phyloP scores from a whole-genome alignment of 1,140 invertebrate species.

The Bombus picipes region DNA sequence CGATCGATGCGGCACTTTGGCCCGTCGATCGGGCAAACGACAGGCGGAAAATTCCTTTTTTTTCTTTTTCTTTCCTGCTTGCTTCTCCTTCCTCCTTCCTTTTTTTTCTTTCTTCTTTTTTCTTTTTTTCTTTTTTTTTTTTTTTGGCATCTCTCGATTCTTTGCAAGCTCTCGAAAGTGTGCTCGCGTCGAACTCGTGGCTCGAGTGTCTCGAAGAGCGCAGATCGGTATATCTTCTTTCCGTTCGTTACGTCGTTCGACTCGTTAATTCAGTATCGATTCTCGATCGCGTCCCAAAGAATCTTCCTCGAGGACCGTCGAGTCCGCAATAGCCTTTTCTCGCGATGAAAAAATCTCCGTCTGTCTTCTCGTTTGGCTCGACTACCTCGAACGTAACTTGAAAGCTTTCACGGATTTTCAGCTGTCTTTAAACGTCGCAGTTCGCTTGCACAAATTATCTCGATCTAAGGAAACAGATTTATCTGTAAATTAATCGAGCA shows the following conservation, averaged over 20 bases:
- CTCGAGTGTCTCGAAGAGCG: slow-evolving; percentile 41
- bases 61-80: not conserved
- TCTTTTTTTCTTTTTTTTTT: not conserved
- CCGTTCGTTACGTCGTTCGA: slow-evolving; percentile 44
- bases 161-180: slow-evolving; percentile 40
- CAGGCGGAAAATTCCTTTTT: slow-evolving; percentile 37
- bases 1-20: slow-evolving; percentile 45
- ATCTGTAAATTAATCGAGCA: not conserved
- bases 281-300: slow-evolving; percentile 39
- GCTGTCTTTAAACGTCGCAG: not conserved
- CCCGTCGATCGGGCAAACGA: slow-evolving; percentile 43
- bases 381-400: not conserved
- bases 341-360: slow-evolving; percentile 13
- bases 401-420: no score
- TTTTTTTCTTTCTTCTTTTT: not conserved
- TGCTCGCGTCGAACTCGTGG: slow-evolving; percentile 48
- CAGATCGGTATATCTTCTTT: slow-evolving; percentile 34
- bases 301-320: slow-evolving; percentile 37
- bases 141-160: slow-evolving; percentile 38
- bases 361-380: not conserved
- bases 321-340: slow-evolving; percentile 46
- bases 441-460: not conserved
- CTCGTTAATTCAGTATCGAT: slow-evolving; percentile 55
- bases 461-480: not conserved
- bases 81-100: not conserved